A percentile compares a stretch with the other conserved stretches of the same genome.
phyloP scores from a whole-genome alignment of 2,888 invertebrate species.

The Lepeophtheirus nordmannii region DNA sequence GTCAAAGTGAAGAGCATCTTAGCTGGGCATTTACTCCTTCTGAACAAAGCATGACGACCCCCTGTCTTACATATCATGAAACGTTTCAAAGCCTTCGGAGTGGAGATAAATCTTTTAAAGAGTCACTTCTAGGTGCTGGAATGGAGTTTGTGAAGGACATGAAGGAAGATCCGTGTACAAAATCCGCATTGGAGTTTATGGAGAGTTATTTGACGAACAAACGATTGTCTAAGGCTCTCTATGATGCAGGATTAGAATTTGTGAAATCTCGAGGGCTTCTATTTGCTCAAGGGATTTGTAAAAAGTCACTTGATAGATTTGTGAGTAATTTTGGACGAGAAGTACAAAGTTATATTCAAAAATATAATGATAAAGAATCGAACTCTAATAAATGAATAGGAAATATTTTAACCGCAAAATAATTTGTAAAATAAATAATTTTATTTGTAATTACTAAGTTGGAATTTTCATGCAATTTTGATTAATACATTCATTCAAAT shows the following conservation, averaged over 20 bases:
- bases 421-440: no score
- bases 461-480: no score
- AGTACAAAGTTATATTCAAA: background rate
- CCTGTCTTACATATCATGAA: background rate
- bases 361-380: background rate
- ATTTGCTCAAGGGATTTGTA: background rate
- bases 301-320: background rate
- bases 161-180: background rate
- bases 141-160: background rate
- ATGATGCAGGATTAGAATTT: background rate
- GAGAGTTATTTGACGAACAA: background rate
- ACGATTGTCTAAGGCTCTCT: background rate
- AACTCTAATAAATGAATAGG: no score
- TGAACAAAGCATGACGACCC: background rate
- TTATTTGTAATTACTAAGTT: no score
- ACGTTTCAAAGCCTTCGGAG: background rate
- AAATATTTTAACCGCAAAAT: no score
- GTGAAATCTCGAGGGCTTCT: background rate
- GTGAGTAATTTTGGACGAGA: background rate
- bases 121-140: background rate
- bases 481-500: no score
- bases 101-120: background rate
- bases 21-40: background rate
- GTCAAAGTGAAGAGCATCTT: background rate
- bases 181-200: background rate